Evolutionary conservation across 2,888 invertebrate genomes (phyloP), one percentile per base, ranked within the genome.

Genomic region (Chloroclysta siterata): DNA sequence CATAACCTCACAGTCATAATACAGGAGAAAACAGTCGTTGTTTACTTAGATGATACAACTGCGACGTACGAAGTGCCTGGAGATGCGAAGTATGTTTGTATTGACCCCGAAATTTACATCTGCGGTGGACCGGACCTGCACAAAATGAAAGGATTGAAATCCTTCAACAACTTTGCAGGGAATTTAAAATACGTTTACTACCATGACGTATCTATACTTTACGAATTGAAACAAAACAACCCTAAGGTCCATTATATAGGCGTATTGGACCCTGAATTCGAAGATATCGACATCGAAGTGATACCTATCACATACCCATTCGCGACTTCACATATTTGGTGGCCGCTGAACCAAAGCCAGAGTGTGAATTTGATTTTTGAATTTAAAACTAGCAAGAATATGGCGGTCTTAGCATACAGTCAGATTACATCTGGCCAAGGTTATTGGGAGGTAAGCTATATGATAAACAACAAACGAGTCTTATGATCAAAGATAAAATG

Each of bases 41-140:
- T 98, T 14, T 95, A 96, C 69, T 91, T 98, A 46, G 97, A 98
- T 86, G 94, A 95, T 53, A 95, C 96, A 76, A 94, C 92, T 39
- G 95, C 95, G 73, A 91, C 94, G 0, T 94, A 97, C 57, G 95
- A 96, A 79, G 93, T 97, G 51, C 95, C 96, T 0, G 96, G 96
- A 11, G 94, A 90, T 44, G 88, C 91, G 1, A 86, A 84, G 95
- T 81, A 94, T 94, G 94, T 98, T 67, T 97, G 97, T 74, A 97
- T 98, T 70, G 98, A 98, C 92, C 98, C 98, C 41, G 97, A 98
- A 88, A 97, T 98, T 72, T 98, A 98, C 84, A 97, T 98, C 71
- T 97, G 97, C 53, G 97, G 97, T 14, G 98, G 98, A 3, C 97
- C 97, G 1, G 97, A 97, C 82, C 85, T 97, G 66, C 94, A 96